Conservation (phyloP, 2,113 vertebrate species). For the Oncorhynchus keta region DNA sequence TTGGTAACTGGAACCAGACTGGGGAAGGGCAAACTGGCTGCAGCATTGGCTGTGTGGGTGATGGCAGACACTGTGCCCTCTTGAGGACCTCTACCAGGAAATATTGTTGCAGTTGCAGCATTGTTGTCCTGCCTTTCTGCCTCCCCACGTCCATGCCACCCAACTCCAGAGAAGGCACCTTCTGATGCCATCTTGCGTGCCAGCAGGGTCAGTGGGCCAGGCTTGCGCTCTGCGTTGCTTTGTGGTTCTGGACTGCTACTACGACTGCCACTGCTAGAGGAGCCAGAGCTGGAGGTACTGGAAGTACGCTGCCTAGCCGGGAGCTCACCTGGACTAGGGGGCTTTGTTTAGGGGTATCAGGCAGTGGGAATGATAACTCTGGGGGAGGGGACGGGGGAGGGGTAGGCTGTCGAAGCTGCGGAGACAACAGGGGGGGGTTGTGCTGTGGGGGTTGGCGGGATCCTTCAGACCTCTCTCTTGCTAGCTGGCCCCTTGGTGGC, state of each 20-base stretch:
- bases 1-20: slow-evolving; percentile 54
- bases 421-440: slow-evolving; percentile 70
- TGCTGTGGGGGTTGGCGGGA: slow-evolving; percentile 72
- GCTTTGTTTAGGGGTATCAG: slow-evolving; percentile 79
- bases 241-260: slow-evolving; percentile 78
- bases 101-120: slow-evolving; percentile 32
- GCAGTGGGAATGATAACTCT: slow-evolving; percentile 75
- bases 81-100: slow-evolving; percentile 49
- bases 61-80: slow-evolving; percentile 63
- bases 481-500: slow-evolving; percentile 53
- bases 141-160: slow-evolving; percentile 55
- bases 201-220: slow-evolving; percentile 72
- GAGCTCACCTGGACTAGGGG: slow-evolving; percentile 72
- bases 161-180: slow-evolving; percentile 68
- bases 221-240: slow-evolving; percentile 67
- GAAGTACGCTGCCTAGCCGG: slow-evolving; percentile 60
- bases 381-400: slow-evolving; percentile 77
- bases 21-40: slow-evolving; percentile 48
- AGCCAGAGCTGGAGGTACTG: slow-evolving; percentile 74
- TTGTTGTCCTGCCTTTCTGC: slow-evolving; percentile 56
- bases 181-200: slow-evolving; percentile 77
- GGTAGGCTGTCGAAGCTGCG: slow-evolving; percentile 75
- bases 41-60: slow-evolving; percentile 62
- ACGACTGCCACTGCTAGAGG: slow-evolving; percentile 74
- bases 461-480: slow-evolving; percentile 69